phyloP scores from a whole-genome alignment of 2,113 vertebrate species.

The human (Homo sapiens) region GRCh38 chr18:51434501-51435000 shows the following conservation, averaged over 20 bases:
- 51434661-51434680: slow-evolving; percentile 84
- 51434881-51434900: slow-evolving; percentile 69
- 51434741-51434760: background rate
- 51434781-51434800: slow-evolving; percentile 76
- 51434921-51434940: slow-evolving; percentile 90
- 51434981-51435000: slow-evolving; percentile 86
- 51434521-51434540: slow-evolving; percentile 92
- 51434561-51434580: slow-evolving; percentile 93
- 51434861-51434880: background rate
- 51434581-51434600: slow-evolving; percentile 84
- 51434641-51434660: slow-evolving; percentile 92
- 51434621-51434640: slow-evolving; percentile 94
- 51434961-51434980: background rate
- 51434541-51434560: slow-evolving; percentile 93
- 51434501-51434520: slow-evolving; percentile 92
- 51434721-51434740: slow-evolving; percentile 77
- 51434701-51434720: slow-evolving; percentile 70
- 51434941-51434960: slow-evolving; percentile 85
- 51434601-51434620: slow-evolving; percentile 91
- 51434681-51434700: slow-evolving; percentile 60
- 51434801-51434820: slow-evolving; percentile 85
- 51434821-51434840: slow-evolving; percentile 29
- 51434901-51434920: slow-evolving; percentile 88
- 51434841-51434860: slow-evolving; percentile 48
- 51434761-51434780: slow-evolving; percentile 74